These are phyloP conservation scores for Natrix natrix DNA, from an alignment of 2,797 vertebrate species.

Conservation along the genomic window DNA sequence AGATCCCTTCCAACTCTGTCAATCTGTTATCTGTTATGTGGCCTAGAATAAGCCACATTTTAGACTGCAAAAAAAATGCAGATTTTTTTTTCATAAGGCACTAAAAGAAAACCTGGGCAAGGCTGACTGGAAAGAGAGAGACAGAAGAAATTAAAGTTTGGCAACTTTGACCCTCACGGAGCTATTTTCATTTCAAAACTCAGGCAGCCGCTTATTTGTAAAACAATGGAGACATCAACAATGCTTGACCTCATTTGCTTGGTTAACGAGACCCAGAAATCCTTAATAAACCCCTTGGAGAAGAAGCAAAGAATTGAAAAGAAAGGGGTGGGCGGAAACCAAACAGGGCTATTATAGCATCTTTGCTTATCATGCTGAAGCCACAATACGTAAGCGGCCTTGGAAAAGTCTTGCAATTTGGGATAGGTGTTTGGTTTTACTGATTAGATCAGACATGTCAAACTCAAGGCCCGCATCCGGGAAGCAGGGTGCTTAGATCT, in stretches of 20 bases:
- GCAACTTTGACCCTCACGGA: neutral
- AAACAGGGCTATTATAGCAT: neutral
- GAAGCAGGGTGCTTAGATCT: no score
- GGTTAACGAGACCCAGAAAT: neutral
- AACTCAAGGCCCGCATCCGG: no score
- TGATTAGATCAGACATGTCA: no score
- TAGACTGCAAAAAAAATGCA: neutral
- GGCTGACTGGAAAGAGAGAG: rapidly evolving
- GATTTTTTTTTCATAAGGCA: neutral
- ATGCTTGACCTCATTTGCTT: conserved; percentile 23
- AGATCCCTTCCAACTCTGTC: no score
- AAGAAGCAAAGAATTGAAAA: neutral
- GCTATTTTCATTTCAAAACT: conserved; percentile 12
- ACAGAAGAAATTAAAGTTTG: neutral
- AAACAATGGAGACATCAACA: neutral
- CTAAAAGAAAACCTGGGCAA: neutral
- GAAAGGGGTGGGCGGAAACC: neutral
- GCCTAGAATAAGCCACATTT: no score
- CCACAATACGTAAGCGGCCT: neutral
- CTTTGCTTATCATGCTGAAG: rapidly evolving
- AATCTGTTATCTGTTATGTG: no score
- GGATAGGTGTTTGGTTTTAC: rapidly evolving
- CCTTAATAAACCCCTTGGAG: neutral
- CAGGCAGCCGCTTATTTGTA: neutral
- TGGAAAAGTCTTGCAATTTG: conserved; percentile 19